Evolutionary conservation across 2,113 vertebrate genomes (phyloP), one percentile per base, ranked within the genome.

Genomic region (Salvelinus sp.): DNA sequence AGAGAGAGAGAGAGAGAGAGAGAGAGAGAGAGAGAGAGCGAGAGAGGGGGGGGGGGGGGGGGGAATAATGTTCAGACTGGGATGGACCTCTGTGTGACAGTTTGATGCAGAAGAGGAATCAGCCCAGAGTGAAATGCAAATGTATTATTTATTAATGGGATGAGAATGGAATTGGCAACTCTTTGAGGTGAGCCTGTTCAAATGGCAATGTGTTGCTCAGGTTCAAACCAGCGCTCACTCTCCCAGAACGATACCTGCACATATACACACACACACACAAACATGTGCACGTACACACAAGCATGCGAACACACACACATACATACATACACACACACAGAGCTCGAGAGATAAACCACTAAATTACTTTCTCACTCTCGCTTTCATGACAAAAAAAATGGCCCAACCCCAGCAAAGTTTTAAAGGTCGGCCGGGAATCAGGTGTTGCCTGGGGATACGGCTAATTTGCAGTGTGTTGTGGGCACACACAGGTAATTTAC

Each of bases 81-180:
- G 48, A 27, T 47, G 38, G 33, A 44, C 9, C 38, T 44, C 38
- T 10, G 38, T 44, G 38, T 44, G 7, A 18, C 38, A 20, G 38
- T 47, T 44, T 44, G 38, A 44, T 44, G 38, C 38, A 44, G 9
- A 10, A 44, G 7, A 69, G 5, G 44, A 77, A 76, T 69, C 50
- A 20, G 28, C 69, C 30, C 76, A 80, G 73, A 75, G 50, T 74
- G 27, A 79, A 74, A 72, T 76, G 60, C 73, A 69, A 74, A 81
- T 86, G 50, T 83, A 85, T 87, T 84, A 89, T 86, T 76, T 79
- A 86, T 70, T 82, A 80, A 74, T 64, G 65, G 73, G 76, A 82
- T 81, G 80, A 83, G 10, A 69, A 63, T 70, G 62, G 80, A 70
- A 75, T 83, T 75, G 22, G 30, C 44, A 75, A 70, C 58, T 76